These are phyloP conservation scores for Paralichthys olivaceus DNA, from an alignment of 2,113 vertebrate genomes.

Conservation along the genomic window DNA sequence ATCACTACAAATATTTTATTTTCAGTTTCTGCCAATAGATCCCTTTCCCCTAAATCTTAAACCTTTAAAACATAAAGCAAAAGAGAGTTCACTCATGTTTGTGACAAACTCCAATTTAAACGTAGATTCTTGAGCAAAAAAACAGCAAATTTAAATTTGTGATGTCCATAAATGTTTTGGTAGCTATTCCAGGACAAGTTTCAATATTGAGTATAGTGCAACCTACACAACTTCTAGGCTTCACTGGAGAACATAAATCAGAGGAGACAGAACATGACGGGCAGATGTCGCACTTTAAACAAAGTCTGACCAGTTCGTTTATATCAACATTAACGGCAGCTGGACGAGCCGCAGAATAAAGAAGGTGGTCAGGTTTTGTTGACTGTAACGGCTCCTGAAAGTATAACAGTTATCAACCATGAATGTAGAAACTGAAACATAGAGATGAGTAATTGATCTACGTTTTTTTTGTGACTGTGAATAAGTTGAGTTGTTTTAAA, in stretches of 20 bases:
- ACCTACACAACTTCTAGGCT: neutral
- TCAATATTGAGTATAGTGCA: neutral
- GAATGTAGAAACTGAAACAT: neutral
- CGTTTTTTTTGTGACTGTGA: neutral
- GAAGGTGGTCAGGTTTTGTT: neutral
- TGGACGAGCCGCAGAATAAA: neutral
- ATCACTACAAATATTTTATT: too few relatives aligned
- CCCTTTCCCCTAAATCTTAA: too few relatives aligned
- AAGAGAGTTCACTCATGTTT: too few relatives aligned
- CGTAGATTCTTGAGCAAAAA: too few relatives aligned
- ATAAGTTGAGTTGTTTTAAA: neutral
- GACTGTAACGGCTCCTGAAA: too few relatives aligned
- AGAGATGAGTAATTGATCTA: neutral
- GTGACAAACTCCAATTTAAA: too few relatives aligned
- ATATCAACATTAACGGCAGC: neutral
- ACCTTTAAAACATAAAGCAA: too few relatives aligned
- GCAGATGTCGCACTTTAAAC: neutral
- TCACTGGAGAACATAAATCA: neutral
- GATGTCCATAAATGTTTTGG: neutral
- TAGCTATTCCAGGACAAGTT: neutral
- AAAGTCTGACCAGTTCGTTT: neutral
- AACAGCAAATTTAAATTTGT: too few relatives aligned
- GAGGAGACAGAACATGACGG: constrained; percentile 2
- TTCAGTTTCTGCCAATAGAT: too few relatives aligned
- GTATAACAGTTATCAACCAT: neutral